Conservation (phyloP, 1,140 invertebrate genomes). For the Macrotrachela quadricornifera region DNA sequence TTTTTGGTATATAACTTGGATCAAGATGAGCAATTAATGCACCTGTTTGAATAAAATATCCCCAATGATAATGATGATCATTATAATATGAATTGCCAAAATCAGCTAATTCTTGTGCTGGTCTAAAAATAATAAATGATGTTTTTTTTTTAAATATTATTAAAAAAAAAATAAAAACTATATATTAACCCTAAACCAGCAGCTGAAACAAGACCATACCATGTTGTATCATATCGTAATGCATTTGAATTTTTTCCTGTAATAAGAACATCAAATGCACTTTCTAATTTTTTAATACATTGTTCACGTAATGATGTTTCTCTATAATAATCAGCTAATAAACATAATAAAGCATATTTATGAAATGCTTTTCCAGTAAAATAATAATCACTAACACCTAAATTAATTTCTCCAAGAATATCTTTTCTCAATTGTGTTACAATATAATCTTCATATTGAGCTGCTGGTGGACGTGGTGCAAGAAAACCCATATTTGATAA, state of each 20-base stretch:
- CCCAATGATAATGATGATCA: conserved; percentile 8
- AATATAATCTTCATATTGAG: too few species aligned
- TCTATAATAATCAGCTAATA: too few species aligned
- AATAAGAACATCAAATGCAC: background rate
- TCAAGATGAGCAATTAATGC: background rate
- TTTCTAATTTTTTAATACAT: too few species aligned
- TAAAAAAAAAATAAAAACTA: background rate
- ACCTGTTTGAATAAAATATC: conserved; percentile 1
- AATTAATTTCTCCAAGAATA: too few species aligned
- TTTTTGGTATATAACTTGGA: background rate
- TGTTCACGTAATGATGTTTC: too few species aligned
- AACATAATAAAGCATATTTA: too few species aligned
- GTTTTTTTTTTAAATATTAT: background rate
- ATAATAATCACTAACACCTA: too few species aligned
- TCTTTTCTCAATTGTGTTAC: too few species aligned
- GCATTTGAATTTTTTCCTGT: background rate
- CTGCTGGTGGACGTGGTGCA: too few species aligned
- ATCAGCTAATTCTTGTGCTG: background rate
- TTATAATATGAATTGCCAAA: conserved; percentile 7
- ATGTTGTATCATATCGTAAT: background rate
- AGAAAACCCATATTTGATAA: too few species aligned
- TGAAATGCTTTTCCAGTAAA: too few species aligned
- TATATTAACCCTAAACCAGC: background rate
- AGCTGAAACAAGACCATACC: background rate
- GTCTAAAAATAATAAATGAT: too few species aligned